Percentiles rank a stretch among this genome's conserved stretches.
Conservation (phyloP, 2,113 vertebrate species). For the Melanerpes formicivorus region DNA sequence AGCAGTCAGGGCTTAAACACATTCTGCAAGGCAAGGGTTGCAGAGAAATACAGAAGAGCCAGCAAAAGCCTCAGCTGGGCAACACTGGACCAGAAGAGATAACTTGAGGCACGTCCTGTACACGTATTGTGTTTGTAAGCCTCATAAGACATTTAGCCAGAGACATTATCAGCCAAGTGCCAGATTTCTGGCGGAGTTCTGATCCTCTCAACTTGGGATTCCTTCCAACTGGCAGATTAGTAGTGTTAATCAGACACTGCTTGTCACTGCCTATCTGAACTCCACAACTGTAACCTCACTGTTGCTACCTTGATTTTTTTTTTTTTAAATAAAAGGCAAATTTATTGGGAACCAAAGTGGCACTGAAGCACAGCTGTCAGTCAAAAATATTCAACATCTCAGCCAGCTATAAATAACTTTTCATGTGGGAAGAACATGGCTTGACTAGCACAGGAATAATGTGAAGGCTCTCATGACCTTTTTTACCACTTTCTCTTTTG, state of each 20-base stretch:
- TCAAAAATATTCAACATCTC: conserved; percentile 25
- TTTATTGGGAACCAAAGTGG: conserved; percentile 19
- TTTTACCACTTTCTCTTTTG: background rate
- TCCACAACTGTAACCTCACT: background rate
- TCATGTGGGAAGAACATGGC: background rate
- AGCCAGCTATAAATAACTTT: conserved; percentile 37
- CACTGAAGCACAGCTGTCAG: conserved; percentile 44
- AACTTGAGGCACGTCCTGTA: background rate
- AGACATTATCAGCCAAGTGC: conserved; percentile 66
- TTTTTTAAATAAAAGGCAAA: conserved; percentile 25
- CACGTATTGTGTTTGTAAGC: background rate
- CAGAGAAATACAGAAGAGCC: conserved; percentile 35
- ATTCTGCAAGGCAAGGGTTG: conserved; percentile 26
- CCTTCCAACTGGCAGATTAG: conserved; percentile 64
- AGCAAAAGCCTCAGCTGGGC: conserved; percentile 53
- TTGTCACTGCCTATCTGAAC: conserved; percentile 58
- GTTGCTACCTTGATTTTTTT: conserved; percentile 51
- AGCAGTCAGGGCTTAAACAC: conserved; percentile 12
- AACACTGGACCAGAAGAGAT: conserved; percentile 29
- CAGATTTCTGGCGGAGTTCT: conserved; percentile 65
- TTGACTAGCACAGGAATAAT: background rate
- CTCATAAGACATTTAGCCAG: conserved; percentile 35
- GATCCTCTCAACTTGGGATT: conserved; percentile 58
- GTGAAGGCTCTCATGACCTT: background rate
- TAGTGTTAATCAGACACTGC: conserved; percentile 47